phyloP scores from a whole-genome alignment of 2,888 invertebrate genomes.

The Zhengitettix transpicula region DNA sequence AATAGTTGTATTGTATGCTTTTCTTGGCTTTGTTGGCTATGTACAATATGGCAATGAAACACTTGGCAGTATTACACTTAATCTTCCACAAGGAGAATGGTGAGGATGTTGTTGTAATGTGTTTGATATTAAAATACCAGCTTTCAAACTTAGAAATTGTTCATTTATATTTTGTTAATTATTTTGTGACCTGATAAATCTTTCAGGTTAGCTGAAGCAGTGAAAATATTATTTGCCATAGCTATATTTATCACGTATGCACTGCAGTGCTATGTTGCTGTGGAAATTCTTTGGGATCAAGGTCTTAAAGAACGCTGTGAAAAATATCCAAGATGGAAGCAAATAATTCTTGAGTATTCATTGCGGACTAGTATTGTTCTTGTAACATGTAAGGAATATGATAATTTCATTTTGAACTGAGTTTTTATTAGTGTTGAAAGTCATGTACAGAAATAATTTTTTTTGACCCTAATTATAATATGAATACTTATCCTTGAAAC shows the following conservation, averaged over 20 bases:
- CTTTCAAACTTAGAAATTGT: too few relatives aligned
- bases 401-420: not conserved
- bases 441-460: too few relatives aligned
- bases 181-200: not conserved
- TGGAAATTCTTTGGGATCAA: slow-evolving; percentile 56
- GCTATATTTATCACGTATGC: slow-evolving; percentile 71
- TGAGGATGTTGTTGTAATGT: too few relatives aligned
- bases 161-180: too few relatives aligned
- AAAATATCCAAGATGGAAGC: slow-evolving; percentile 22
- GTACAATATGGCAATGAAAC: slow-evolving; percentile 55
- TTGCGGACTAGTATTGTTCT: slow-evolving; percentile 35
- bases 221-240: slow-evolving; percentile 42
- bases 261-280: slow-evolving; percentile 77
- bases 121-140: too few relatives aligned
- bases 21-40: slow-evolving; percentile 72
- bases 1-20: slow-evolving; percentile 58
- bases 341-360: slow-evolving; percentile 31
- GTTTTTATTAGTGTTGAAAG: too few relatives aligned
- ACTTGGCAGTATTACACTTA: slow-evolving; percentile 62
- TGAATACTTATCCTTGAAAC: too few relatives aligned
- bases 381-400: slow-evolving; percentile 38
- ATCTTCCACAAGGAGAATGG: slow-evolving; percentile 38
- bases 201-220: slow-evolving; percentile 42
- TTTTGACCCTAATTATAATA: too few relatives aligned
- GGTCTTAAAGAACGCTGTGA: slow-evolving; percentile 26